Percentiles rank a stretch among this genome's conserved stretches.
Evolutionary conservation across 2,797 vertebrate genomes (phyloP).

Genomic region (Peromyscus eremicus): DNA sequence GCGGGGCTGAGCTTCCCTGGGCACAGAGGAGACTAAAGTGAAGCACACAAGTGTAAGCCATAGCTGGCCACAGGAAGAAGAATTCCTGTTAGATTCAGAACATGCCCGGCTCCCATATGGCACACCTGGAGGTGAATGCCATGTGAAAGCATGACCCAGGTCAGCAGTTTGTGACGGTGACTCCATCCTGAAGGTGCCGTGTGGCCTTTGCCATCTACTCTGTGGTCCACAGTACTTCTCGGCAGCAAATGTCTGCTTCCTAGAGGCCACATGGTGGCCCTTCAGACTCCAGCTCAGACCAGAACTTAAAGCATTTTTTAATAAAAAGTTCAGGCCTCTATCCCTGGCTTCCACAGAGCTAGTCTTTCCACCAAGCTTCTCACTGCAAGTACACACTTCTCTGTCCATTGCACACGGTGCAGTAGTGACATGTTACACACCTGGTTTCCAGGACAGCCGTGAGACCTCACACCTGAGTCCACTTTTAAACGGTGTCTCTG

Average conservation of each 20-base stretch:
- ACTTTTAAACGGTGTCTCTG: not conserved
- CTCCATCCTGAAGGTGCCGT: not conserved
- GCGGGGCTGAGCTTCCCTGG: not conserved
- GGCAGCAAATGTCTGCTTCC: not conserved
- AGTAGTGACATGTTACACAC: not conserved
- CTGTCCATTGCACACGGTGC: not conserved
- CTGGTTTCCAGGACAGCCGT: slow-evolving; percentile 31
- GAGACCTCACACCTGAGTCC: not conserved
- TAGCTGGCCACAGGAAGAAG: not conserved
- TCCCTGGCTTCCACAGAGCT: slow-evolving; percentile 19
- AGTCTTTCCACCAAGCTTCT: not conserved
- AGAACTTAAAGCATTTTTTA: not conserved
- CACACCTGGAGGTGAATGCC: not conserved
- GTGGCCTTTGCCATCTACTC: not conserved
- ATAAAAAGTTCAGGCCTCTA: not conserved
- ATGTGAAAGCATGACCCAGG: not conserved
- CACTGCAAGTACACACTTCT: not conserved
- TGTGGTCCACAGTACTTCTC: not conserved
- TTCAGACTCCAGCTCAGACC: not conserved
- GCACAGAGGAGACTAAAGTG: not conserved
- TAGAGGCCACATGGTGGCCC: not conserved
- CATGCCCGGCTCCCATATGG: not conserved
- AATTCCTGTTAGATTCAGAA: not conserved
- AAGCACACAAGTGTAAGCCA: not conserved
- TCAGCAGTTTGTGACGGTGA: not conserved